Percentiles rank a stretch among this genome's conserved stretches.
Evolutionary conservation across 2,888 invertebrate species (phyloP).

Genomic region (Nowickia ferox): DNA sequence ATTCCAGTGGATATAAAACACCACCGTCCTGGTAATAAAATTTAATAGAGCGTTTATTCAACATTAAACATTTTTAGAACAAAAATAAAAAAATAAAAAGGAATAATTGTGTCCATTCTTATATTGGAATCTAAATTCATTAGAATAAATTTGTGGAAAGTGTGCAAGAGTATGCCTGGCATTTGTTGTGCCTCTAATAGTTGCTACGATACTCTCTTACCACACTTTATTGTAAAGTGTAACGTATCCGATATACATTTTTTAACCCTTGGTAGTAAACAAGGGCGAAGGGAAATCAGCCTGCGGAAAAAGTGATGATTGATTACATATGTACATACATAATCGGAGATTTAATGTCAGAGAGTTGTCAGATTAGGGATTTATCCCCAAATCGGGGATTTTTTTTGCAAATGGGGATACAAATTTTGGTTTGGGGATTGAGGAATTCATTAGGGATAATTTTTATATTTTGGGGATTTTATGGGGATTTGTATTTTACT

Average conservation of each 20-base stretch:
- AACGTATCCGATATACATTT: neutral
- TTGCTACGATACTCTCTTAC: constrained; percentile 74
- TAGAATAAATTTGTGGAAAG: constrained; percentile 78
- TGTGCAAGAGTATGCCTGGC: constrained; percentile 63
- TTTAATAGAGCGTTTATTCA: constrained; percentile 1
- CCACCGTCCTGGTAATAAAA: constrained; percentile 15
- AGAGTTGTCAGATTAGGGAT: too few species aligned
- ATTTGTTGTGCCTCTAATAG: constrained; percentile 68
- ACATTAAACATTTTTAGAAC: constrained; percentile 2
- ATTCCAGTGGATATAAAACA: constrained; percentile 43
- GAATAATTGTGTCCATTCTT: constrained; percentile 11
- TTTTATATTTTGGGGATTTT: too few species aligned
- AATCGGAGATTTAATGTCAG: too few species aligned
- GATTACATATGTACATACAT: too few species aligned
- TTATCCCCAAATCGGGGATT: too few species aligned
- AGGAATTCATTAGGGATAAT: too few species aligned
- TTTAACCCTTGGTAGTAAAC: neutral
- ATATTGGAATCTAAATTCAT: constrained; percentile 71
- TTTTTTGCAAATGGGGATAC: too few species aligned
- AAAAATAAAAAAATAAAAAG: neutral
- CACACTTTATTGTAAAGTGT: constrained; percentile 15
- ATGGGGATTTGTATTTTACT: too few species aligned
- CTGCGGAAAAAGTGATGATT: neutral
- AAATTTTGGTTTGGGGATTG: too few species aligned
- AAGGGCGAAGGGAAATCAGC: neutral